phyloP scores from a whole-genome alignment of 2,113 vertebrate species.

The Nematolebias whitei region DNA sequence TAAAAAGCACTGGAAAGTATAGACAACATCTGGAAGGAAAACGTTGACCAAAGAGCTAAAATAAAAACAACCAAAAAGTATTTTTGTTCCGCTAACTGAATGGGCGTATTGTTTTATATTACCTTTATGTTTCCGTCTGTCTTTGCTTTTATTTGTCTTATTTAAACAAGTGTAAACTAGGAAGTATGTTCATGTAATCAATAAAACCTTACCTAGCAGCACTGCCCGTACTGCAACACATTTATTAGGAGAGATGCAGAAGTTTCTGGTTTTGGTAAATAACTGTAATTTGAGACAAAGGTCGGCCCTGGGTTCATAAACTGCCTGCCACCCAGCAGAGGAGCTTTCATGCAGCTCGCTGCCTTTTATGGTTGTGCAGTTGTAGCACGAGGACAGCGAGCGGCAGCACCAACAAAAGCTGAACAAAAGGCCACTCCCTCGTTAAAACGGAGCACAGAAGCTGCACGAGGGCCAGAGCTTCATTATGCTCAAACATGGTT shows the following conservation, averaged over 20 bases:
- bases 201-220: too few species aligned
- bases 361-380: slow-evolving; percentile 65
- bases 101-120: too few species aligned
- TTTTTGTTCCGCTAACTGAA: too few species aligned
- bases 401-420: slow-evolving; percentile 50
- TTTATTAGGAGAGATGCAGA: background rate
- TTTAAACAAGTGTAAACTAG: too few species aligned
- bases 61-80: too few species aligned
- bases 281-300: background rate
- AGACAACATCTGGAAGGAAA: too few species aligned
- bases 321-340: slow-evolving; percentile 3
- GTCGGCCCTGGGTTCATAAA: background rate
- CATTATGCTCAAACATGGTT: background rate
- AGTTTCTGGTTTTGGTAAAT: background rate
- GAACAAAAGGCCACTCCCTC: slow-evolving; percentile 31
- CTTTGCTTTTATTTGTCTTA: background rate
- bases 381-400: slow-evolving; percentile 41
- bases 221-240: too few species aligned
- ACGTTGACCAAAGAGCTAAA: too few species aligned
- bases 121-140: too few species aligned
- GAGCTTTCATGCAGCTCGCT: slow-evolving; percentile 18
- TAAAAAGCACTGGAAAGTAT: too few species aligned
- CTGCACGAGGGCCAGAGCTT: background rate
- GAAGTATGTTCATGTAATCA: too few species aligned
- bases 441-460: background rate